These are phyloP conservation scores for Gila robusta DNA, from an alignment of 2,797 vertebrate species.

Conservation along the genomic window DNA sequence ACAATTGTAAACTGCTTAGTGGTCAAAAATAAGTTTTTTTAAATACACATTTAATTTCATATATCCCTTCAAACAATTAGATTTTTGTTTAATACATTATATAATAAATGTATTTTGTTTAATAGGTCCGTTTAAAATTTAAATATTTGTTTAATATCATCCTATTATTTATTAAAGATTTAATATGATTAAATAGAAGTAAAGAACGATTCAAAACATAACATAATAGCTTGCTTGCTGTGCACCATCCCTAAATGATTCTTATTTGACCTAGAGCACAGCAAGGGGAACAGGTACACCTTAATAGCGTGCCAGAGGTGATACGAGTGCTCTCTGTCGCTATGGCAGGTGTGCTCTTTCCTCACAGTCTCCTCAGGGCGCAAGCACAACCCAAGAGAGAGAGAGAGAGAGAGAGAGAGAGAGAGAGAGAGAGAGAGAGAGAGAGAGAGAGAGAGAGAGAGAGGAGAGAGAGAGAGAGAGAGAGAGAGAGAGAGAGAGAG, in stretches of 20 bases:
- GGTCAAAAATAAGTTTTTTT: not conserved
- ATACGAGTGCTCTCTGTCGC: conserved; percentile 27
- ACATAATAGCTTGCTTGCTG: conserved; percentile 6
- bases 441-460: not conserved
- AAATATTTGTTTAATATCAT: not conserved
- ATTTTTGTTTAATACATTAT: not conserved
- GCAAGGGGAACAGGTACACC: not conserved
- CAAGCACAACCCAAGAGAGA: not conserved
- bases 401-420: not conserved
- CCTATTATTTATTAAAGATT: not conserved
- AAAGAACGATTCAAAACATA: not conserved
- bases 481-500: conserved; percentile 9
- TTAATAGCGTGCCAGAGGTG: conserved; percentile 23
- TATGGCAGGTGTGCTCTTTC: conserved; percentile 33
- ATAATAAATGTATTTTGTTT: no score
- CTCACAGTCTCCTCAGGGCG: conserved; percentile 10
- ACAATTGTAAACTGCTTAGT: not conserved
- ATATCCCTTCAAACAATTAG: not conserved
- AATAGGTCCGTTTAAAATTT: not conserved
- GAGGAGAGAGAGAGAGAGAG: not conserved
- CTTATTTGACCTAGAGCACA: conserved; percentile 37
- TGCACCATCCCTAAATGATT: conserved; percentile 18
- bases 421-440: not conserved
- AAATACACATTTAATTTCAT: not conserved
- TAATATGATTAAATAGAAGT: not conserved